phyloP scores from a whole-genome alignment of 2,797 vertebrate genomes.

The Calcarius lapponicus region DNA sequence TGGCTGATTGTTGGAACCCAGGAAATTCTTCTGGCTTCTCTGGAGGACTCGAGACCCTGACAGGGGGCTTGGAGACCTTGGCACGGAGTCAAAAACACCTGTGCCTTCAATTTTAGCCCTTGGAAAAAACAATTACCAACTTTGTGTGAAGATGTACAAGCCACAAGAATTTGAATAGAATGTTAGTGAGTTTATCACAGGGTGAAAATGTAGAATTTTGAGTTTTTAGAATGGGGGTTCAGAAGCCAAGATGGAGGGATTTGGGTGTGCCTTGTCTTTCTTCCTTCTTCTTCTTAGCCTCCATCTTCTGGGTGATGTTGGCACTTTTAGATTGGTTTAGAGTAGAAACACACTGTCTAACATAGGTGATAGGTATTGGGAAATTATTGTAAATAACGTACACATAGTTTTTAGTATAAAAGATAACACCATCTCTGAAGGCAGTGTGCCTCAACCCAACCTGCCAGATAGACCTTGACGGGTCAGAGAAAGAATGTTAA shows the following conservation, averaged over 20 bases:
- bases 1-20: background rate
- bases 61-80: background rate
- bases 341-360: background rate
- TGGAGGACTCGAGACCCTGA: background rate
- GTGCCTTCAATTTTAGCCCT: background rate
- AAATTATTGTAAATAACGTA: background rate
- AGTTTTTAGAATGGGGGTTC: background rate
- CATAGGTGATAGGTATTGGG: background rate
- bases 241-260: background rate
- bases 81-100: background rate
- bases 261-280: background rate
- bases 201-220: background rate
- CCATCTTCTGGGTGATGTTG: background rate
- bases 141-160: background rate
- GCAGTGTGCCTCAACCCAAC: background rate
- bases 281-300: background rate
- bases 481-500: background rate
- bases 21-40: background rate
- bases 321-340: background rate
- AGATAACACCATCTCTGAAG: background rate
- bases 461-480: background rate
- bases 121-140: background rate
- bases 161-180: background rate
- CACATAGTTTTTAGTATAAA: background rate
- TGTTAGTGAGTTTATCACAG: background rate